Percentiles rank a stretch among this genome's conserved stretches.
Conservation (phyloP, 92 coral and sea anemone genomes). For the Epizoanthus fatuus region DNA sequence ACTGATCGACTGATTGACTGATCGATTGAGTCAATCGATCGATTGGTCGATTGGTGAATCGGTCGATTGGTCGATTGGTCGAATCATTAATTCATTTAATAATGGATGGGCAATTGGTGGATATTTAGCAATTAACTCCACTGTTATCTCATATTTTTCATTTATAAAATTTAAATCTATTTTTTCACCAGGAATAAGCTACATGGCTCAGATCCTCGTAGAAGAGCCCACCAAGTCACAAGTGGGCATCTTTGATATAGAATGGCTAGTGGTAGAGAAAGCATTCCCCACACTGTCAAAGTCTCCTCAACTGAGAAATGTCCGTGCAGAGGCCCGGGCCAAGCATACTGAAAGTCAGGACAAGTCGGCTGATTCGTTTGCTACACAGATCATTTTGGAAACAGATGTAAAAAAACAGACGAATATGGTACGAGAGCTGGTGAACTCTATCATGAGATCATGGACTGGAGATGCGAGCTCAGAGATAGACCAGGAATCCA, state of each 20-base stretch:
- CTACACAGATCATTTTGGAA: conserved; percentile 54
- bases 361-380: conserved; percentile 36
- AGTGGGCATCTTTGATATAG: conserved; percentile 43
- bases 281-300: conserved; percentile 5
- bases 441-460: no score
- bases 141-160: no score
- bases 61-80: no score
- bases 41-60: no score
- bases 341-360: background rate
- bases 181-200: conserved; percentile 45
- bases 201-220: conserved; percentile 42
- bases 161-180: no score
- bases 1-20: no score
- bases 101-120: no score
- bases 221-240: conserved; percentile 57
- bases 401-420: conserved; percentile 50
- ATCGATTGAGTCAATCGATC: no score
- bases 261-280: conserved; percentile 57
- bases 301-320: conserved; percentile 25
- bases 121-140: no score
- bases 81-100: no score
- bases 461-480: conserved; percentile 14
- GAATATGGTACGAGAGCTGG: conserved; percentile 46
- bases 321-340: conserved; percentile 25
- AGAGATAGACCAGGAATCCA: conserved; percentile 75